These are phyloP conservation scores for Mus pahari DNA, from an alignment of 2,113 vertebrate species.

Conservation along the genomic window DNA sequence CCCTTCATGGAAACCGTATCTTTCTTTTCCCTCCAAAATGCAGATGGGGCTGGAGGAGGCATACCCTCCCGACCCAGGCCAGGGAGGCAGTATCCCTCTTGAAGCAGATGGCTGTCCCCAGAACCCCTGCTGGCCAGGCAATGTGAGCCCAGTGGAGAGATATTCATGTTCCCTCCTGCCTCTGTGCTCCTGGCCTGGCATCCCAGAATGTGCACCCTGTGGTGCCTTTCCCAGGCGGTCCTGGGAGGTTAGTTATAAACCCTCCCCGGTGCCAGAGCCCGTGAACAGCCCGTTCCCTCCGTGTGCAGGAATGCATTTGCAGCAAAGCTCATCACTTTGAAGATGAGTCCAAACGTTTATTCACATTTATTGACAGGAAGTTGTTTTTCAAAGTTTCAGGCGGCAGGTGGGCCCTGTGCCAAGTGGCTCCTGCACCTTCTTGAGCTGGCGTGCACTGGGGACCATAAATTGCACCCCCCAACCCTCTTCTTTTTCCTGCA, in stretches of 20 bases:
- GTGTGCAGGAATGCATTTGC: conserved; percentile 86
- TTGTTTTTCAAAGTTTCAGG: conserved; percentile 83
- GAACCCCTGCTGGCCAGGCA: not conserved
- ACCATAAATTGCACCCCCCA: rapidly evolving
- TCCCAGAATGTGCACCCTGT: not conserved
- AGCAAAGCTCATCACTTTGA: conserved; percentile 88
- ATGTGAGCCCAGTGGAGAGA: not conserved
- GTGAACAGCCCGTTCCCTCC: conserved; percentile 70
- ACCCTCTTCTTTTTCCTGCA: not conserved
- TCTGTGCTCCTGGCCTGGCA: not conserved
- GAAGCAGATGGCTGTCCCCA: not conserved
- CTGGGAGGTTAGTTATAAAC: conserved; percentile 81
- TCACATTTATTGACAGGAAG: conserved; percentile 90
- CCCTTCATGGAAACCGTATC: conserved; percentile 67
- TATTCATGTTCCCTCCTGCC: too few species aligned
- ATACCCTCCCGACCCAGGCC: not conserved
- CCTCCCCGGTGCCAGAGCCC: conserved; percentile 68
- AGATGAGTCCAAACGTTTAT: conserved; percentile 88
- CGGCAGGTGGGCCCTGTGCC: conserved; percentile 69
- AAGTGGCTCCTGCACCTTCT: conserved; percentile 65
- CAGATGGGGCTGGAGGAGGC: not conserved
- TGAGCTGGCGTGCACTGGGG: not conserved
- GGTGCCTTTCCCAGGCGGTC: not conserved
- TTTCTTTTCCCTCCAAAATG: conserved; percentile 56
- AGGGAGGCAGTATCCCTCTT: rapidly evolving